These are phyloP conservation scores for Ciconia stormi DNA, from an alignment of 2,113 vertebrate species.

Conservation along the genomic window DNA sequence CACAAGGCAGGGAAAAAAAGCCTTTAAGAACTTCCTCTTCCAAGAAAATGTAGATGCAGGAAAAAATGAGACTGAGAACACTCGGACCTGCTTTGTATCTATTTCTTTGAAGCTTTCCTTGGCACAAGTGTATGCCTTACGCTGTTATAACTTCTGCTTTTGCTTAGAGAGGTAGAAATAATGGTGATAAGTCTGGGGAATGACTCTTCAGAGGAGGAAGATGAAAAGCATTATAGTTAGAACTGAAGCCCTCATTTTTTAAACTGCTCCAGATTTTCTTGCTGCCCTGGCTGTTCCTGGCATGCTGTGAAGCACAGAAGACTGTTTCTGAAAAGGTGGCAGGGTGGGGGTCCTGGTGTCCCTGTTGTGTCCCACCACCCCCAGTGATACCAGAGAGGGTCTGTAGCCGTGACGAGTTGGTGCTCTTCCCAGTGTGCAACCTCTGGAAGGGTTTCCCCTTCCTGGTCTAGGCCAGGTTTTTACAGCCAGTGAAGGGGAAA, in stretches of 20 bases:
- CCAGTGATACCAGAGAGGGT: neutral
- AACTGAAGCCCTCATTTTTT: neutral
- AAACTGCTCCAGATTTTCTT: neutral
- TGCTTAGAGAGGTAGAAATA: neutral
- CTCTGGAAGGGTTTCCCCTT: neutral
- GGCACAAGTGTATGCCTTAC: neutral
- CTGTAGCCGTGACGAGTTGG: neutral
- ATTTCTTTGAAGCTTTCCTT: neutral
- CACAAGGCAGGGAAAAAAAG: fast-evolving
- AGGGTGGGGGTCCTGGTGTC: neutral
- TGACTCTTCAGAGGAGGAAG: neutral
- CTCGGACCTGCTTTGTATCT: neutral
- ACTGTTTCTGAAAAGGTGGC: neutral
- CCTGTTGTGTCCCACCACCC: neutral
- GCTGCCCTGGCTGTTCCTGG: neutral
- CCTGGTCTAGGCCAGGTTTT: neutral
- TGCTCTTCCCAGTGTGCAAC: neutral
- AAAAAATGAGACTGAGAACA: neutral
- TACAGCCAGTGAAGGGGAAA: neutral
- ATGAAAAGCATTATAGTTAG: neutral
- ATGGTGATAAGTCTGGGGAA: neutral
- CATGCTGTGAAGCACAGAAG: neutral
- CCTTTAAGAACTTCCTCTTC: neutral
- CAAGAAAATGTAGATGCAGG: neutral
- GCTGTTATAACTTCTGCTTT: neutral